phyloP scores from a whole-genome alignment of 2,113 vertebrate genomes.

The Astatoreochromis straeleni region DNA sequence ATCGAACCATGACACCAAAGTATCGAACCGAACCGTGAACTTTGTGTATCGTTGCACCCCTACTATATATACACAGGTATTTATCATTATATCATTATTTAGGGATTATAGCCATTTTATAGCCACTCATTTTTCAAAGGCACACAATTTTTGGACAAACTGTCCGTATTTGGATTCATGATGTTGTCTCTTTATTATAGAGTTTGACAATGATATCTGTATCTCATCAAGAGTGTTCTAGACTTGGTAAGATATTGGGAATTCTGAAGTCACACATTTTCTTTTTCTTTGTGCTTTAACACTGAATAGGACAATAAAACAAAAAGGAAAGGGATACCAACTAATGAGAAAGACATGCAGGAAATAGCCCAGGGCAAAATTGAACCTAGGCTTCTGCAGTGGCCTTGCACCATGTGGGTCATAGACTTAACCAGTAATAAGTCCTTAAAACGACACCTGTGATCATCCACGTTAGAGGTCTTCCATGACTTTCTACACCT shows the following conservation, averaged over 20 bases:
- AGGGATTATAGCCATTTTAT: background rate
- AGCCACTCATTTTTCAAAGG: background rate
- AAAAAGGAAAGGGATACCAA: background rate
- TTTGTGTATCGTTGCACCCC: background rate
- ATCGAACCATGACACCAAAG: background rate
- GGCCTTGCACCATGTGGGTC: background rate
- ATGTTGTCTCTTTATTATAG: background rate
- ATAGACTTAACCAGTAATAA: background rate
- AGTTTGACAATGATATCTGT: background rate
- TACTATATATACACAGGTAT: background rate
- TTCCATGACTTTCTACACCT: background rate
- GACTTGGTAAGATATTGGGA: background rate
- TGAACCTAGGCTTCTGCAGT: background rate
- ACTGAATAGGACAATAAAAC: background rate
- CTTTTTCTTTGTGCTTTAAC: background rate
- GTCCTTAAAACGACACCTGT: background rate
- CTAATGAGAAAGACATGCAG: background rate
- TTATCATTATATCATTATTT: background rate
- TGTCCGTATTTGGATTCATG: background rate
- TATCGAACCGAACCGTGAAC: background rate
- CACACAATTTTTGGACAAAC: background rate
- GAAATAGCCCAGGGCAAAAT: background rate
- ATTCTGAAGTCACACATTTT: background rate
- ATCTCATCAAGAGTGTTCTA: background rate
- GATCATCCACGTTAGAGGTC: background rate